Conservation (phyloP, 2,888 invertebrate species). For the Drosophila anomelani region DNA sequence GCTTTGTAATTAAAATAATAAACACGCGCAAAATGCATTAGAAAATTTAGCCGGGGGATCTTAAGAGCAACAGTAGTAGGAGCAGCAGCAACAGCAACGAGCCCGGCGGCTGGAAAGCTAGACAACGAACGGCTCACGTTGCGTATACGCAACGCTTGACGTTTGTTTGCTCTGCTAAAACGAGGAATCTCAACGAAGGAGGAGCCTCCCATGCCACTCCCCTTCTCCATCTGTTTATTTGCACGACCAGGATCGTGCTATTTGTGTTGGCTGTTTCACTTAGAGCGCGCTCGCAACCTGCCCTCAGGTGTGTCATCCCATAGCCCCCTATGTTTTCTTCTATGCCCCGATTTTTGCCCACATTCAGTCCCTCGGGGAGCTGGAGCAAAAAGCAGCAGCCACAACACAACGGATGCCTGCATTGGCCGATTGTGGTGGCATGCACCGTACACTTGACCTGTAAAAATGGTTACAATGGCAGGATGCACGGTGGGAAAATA, state of each 20-base stretch:
- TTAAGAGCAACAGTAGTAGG: constrained; percentile 22
- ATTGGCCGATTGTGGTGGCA: constrained; percentile 61
- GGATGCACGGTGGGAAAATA: constrained; percentile 16
- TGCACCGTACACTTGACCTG: constrained; percentile 67
- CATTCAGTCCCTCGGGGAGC: constrained; percentile 1
- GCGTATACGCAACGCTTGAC: constrained; percentile 74
- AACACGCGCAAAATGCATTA: constrained; percentile 80
- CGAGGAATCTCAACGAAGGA: constrained; percentile 26
- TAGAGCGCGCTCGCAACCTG: constrained; percentile 65
- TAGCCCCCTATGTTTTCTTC: neutral
- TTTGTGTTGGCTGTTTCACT: constrained; percentile 78
- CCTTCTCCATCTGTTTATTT: constrained; percentile 37
- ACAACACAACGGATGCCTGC: constrained; percentile 26
- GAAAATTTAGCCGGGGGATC: constrained; percentile 59
- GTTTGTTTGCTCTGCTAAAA: constrained; percentile 62
- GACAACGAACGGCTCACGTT: constrained; percentile 60
- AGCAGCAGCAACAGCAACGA: constrained; percentile 7
- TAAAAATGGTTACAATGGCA: constrained; percentile 58
- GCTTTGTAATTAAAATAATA: constrained; percentile 77
- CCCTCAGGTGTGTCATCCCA: constrained; percentile 56
- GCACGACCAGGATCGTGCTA: constrained; percentile 57
- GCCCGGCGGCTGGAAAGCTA: constrained; percentile 47
- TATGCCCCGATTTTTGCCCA: neutral
- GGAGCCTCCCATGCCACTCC: neutral
- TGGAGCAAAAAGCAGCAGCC: constrained; percentile 21